A percentile compares a stretch with the other conserved stretches of the same genome.
Evolutionary conservation across 2,113 vertebrate species (phyloP).

Genomic region (Planiliza haematocheilus): DNA sequence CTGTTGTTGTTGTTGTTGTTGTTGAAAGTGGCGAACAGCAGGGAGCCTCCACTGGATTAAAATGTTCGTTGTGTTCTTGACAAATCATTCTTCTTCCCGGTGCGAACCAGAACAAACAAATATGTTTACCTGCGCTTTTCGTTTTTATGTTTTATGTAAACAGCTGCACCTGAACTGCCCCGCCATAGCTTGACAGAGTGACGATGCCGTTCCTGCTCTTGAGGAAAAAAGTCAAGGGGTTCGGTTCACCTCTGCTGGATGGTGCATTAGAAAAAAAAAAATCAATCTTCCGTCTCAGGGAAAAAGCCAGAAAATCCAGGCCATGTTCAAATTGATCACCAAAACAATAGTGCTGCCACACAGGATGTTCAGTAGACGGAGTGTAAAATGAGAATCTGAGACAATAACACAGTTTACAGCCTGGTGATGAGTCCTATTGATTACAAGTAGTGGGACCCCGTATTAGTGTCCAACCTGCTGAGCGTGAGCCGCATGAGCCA

Average conservation of each 20-base stretch:
- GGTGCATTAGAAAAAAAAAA: constrained; percentile 4
- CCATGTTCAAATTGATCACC: constrained; percentile 44
- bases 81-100: not conserved
- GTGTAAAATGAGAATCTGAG: constrained; percentile 16
- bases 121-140: not conserved
- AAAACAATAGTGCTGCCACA: constrained; percentile 9
- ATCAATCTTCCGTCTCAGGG: constrained; percentile 43
- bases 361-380: constrained; percentile 10
- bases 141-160: not conserved
- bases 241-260: constrained; percentile 15
- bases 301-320: constrained; percentile 28
- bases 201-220: not conserved
- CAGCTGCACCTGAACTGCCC: not conserved
- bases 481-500: not conserved
- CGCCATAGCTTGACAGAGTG: not conserved
- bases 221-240: not conserved
- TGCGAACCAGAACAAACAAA: not conserved
- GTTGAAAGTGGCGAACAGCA: constrained; percentile 39
- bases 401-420: constrained; percentile 18
- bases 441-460: constrained; percentile 7
- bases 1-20: constrained; percentile 41
- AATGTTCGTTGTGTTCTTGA: constrained; percentile 27
- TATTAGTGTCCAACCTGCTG: constrained; percentile 2
- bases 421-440: constrained; percentile 39
- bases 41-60: constrained; percentile 44